Conservation (phyloP, 2,888 invertebrate species). For the Eilema caniola region DNA sequence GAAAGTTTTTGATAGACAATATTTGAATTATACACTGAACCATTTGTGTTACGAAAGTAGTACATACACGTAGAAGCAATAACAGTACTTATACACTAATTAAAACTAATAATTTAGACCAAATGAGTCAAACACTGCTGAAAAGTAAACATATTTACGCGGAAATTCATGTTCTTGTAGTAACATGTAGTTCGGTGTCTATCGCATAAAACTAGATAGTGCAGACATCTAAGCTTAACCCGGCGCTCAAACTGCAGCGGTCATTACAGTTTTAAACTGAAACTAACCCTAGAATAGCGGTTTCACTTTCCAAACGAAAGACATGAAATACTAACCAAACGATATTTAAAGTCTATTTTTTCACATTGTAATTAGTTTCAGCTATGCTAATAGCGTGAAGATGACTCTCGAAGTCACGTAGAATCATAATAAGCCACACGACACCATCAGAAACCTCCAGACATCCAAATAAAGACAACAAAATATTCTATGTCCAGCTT, state of each 20-base stretch:
- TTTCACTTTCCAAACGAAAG: slow-evolving; percentile 41
- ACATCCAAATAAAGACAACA: slow-evolving; percentile 81
- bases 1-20: not conserved
- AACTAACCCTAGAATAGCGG: slow-evolving; percentile 12
- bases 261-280: slow-evolving; percentile 42
- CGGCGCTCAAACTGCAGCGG: slow-evolving; percentile 39
- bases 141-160: not conserved
- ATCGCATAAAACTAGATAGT: slow-evolving; percentile 28
- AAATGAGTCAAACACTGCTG: not conserved
- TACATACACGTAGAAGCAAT: not conserved
- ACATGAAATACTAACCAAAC: slow-evolving; percentile 4
- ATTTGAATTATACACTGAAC: not conserved
- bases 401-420: slow-evolving; percentile 29
- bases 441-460: slow-evolving; percentile 70
- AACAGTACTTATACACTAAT: not conserved
- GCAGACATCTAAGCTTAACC: slow-evolving; percentile 36
- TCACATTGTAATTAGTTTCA: slow-evolving; percentile 3
- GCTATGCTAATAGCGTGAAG: slow-evolving; percentile 6
- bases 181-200: not conserved
- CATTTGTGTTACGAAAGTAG: not conserved
- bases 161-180: not conserved
- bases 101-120: not conserved
- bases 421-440: slow-evolving; percentile 64
- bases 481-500: slow-evolving; percentile 65
- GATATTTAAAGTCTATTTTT: slow-evolving; percentile 22